These are phyloP conservation scores for Sturmia bella DNA, from an alignment of 2,888 invertebrate species.

Conservation along the genomic window DNA sequence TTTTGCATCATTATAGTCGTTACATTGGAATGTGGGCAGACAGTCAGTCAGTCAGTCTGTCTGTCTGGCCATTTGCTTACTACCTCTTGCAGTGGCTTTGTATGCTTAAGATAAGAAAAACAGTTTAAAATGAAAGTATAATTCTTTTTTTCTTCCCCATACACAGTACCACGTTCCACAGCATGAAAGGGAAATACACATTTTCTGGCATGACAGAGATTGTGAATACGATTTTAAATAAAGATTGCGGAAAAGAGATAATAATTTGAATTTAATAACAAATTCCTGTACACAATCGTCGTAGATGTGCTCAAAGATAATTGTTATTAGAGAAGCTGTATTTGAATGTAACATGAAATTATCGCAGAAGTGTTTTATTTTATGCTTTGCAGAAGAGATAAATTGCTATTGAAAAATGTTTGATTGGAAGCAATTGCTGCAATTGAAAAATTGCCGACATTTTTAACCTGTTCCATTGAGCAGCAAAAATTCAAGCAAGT, in stretches of 20 bases:
- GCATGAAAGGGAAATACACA: constrained; percentile 16
- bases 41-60: neutral
- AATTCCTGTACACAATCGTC: constrained; percentile 51
- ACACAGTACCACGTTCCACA: constrained; percentile 13
- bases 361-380: constrained; percentile 5
- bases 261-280: constrained; percentile 64
- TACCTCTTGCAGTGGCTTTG: neutral
- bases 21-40: constrained; percentile 64
- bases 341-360: constrained; percentile 13
- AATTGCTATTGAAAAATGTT: constrained; percentile 9
- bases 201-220: neutral
- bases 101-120: constrained; percentile 2
- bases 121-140: constrained; percentile 3
- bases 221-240: constrained; percentile 24
- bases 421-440: constrained; percentile 14
- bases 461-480: neutral
- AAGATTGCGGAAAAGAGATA: constrained; percentile 55
- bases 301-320: constrained; percentile 49
- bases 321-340: constrained; percentile 13
- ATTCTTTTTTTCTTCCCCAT: neutral
- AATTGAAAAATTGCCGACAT: constrained; percentile 6
- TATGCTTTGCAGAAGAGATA: neutral
- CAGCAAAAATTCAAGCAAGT: too few relatives aligned
- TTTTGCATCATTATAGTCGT: constrained; percentile 62
- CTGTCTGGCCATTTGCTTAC: neutral